Base-by-base conservation (phyloP, 2,888 invertebrate species). In the Drosophila phalerata region DNA sequence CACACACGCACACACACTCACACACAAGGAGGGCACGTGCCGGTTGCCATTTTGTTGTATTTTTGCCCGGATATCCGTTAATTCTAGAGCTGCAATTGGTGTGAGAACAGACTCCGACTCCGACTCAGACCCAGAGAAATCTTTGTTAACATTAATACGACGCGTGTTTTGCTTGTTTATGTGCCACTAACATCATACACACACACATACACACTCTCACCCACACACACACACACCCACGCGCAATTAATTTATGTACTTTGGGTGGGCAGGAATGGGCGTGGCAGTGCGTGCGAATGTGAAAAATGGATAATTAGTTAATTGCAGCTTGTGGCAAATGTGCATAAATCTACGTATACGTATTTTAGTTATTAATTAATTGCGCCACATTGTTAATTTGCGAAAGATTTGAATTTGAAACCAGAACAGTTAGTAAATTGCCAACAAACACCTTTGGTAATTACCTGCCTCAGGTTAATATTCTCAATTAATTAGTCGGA, bases 261-360 rank as follows among this genome's bases (percentile, higher is more conserved):
- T 56, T 71, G 55, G 56, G 56, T n/a, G 40, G 48, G 40, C 22
- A 13, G n/a, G 3, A 19, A 52, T 37, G 63, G 71, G 62, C 66
- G 61, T 63, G 76, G 69, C 73, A 37, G 57, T 49, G 66, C 60
- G 73, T 67, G 75, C 55, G 68, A 69, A 81, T 76, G 76, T 85
- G 85, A 85, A 89, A 85, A 89, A 89, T 85, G 75, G 77, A 89
- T 85, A 86, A 86, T 86, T 88, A 85, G 89, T 86, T 86, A 86
- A 86, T 86, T 86, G 89, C 83, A 77, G 76, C 49, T 69, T 58
- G 63, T 73, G 68, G 17, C 69, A 65, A 75, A 68, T 73, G 69
- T 48, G 55, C 70, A 67, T 66, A 57, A 66, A 66, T 74, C 73
- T 88, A 30, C 30, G 70, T 72, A 67, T 77, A 81, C 88, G 73